phyloP scores from a whole-genome alignment of 2,888 invertebrate species.

The Polyploca ridens region DNA sequence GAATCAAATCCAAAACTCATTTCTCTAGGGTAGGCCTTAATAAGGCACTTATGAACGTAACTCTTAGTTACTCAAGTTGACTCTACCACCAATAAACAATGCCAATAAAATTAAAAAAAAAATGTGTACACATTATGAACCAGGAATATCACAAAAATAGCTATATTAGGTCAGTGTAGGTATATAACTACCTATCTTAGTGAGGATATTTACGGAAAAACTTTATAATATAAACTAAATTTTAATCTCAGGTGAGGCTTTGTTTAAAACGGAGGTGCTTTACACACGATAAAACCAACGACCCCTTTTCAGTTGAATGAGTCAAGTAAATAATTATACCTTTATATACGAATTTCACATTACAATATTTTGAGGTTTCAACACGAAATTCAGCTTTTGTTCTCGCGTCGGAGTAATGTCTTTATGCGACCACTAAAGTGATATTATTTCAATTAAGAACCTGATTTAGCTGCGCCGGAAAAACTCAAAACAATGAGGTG shows the following conservation, averaged over 20 bases:
- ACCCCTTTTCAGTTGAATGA: conserved; percentile 55
- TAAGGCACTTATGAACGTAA: no score
- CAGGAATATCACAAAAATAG: no score
- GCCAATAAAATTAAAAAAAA: no score
- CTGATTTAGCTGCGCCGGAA: conserved; percentile 75
- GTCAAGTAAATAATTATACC: conserved; percentile 64
- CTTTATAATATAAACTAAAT: conserved; percentile 14
- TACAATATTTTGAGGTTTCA: conserved; percentile 76
- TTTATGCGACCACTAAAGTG: conserved; percentile 76
- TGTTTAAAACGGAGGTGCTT: conserved; percentile 34
- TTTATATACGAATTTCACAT: conserved; percentile 58
- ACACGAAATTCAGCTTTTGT: conserved; percentile 77
- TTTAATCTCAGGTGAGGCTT: conserved; percentile 42
- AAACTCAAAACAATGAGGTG: conserved; percentile 80
- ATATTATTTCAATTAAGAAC: conserved; percentile 79
- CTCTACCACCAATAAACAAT: no score
- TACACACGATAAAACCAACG: conserved; percentile 49
- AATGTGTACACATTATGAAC: no score
- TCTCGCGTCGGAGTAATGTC: conserved; percentile 68
- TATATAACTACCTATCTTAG: no score
- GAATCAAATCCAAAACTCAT: no score
- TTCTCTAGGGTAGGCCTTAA: no score
- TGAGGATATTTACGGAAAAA: conserved; percentile 10
- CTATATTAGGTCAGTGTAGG: no score
- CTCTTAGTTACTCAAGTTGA: no score